Percentiles rank a stretch among this genome's conserved stretches.
phyloP scores from a whole-genome alignment of 2,113 vertebrate species.

The Heteronetta atricapilla region DNA sequence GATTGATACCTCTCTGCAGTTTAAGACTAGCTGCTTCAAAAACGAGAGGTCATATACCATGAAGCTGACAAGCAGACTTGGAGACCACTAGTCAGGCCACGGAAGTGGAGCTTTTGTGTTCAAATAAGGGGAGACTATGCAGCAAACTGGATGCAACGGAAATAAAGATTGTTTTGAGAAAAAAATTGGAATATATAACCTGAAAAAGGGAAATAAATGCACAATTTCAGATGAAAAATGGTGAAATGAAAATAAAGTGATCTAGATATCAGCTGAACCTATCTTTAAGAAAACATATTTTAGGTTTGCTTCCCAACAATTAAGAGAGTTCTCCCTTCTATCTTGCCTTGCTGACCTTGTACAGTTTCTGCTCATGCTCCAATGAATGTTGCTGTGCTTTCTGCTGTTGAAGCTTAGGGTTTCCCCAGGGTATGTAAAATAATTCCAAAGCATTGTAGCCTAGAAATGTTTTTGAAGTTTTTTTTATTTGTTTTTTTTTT shows the following conservation, averaged over 20 bases:
- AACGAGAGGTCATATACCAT: not conserved
- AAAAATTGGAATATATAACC: not conserved
- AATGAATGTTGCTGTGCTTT: not conserved
- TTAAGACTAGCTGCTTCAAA: slow-evolving; percentile 23
- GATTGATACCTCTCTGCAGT: not conserved
- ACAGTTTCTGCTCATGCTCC: not conserved
- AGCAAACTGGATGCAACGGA: not conserved
- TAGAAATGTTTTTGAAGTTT: not conserved
- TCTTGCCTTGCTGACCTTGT: not conserved
- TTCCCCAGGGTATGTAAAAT: not conserved
- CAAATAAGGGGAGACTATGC: not conserved
- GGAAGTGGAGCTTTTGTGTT: not conserved
- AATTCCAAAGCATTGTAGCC: not conserved
- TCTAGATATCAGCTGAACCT: not conserved
- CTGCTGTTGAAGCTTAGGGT: not conserved
- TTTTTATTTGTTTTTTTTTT: not conserved
- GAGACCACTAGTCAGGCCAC: not conserved
- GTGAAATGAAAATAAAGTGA: not conserved
- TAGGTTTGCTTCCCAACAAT: not conserved
- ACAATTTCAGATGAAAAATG: not conserved
- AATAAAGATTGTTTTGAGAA: not conserved
- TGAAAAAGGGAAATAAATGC: not conserved
- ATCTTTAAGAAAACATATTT: not conserved
- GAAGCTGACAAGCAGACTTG: not conserved
- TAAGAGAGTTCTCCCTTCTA: not conserved